phyloP scores from a whole-genome alignment of 2,888 invertebrate species.

The Perizoma flavofasciatum region DNA sequence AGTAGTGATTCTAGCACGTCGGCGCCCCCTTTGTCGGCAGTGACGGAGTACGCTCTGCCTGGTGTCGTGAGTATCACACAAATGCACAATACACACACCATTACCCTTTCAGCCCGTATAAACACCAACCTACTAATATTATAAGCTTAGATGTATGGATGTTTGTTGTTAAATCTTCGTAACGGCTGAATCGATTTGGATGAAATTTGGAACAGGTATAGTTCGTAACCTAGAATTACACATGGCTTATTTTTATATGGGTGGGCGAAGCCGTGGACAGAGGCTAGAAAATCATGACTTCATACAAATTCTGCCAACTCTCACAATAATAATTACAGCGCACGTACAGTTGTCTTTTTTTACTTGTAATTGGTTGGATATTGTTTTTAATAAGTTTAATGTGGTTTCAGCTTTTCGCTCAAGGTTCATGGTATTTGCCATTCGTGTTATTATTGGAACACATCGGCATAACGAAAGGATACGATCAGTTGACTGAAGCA shows the following conservation, averaged over 20 bases:
- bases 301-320: too few species aligned
- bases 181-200: too few species aligned
- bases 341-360: background rate
- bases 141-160: too few species aligned
- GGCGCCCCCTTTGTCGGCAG: conserved; percentile 94
- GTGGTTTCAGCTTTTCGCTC: conserved; percentile 88
- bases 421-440: conserved; percentile 89
- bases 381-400: conserved; percentile 5
- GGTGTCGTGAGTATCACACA: conserved; percentile 89
- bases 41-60: conserved; percentile 95
- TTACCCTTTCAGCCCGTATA: too few species aligned
- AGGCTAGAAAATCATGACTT: too few species aligned
- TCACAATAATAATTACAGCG: too few species aligned
- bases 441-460: conserved; percentile 95
- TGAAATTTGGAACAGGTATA: too few species aligned
- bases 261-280: too few species aligned
- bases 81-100: background rate
- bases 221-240: too few species aligned
- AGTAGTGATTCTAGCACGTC: conserved; percentile 97
- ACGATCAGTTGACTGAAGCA: conserved; percentile 92
- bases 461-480: conserved; percentile 91
- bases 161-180: too few species aligned
- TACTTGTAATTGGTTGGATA: background rate
- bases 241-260: too few species aligned
- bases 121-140: too few species aligned